Base-by-base conservation (phyloP, 2,113 vertebrate genomes). In the Neogobius melanostomus region DNA sequence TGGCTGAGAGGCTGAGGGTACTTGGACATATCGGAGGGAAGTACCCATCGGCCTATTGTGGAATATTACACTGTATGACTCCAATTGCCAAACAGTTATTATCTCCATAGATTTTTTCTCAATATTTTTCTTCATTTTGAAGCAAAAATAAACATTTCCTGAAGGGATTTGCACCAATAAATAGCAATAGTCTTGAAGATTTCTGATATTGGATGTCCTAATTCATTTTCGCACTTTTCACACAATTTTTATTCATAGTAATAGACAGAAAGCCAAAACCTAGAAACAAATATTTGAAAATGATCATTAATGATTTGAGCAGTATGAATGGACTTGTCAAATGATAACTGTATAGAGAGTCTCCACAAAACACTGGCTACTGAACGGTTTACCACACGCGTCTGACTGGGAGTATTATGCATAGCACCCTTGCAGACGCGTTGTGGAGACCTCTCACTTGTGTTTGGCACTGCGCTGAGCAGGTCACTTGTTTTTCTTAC, bases 401-500 rank as follows among this genome's bases (percentile, higher is more conserved):
- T 44, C 42, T 44, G 59, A 45, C 44, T 63, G 15, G 8, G n/a
- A 47, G 62, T 64, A 64, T 64, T 64, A 64, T 61, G 59, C 59
- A 44, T 61, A 42, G 44, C 46, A 45, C 44, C 62, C 62, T 21
- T 64, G 62, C 16, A 43, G 28, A 50, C 36, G 15, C n/a, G 14
- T 6, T 53, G 65, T 52, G 52, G 65, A 53, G 50, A 57, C 68
- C n/a, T 76, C 67, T 74, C 72, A 76, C 69, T 74, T 47, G 74
- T 53, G 68, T 64, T 67, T 75, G 61, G 63, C 64, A 75, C 66
- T 64, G 56, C 63, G 69, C 64, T 81, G 69, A 74, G 74, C 73
- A 48, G 85, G 70, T 83, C 83, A 82, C 77, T 83, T 72, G 12
- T 78, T 64, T 64, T 70, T 79, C 80, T 84, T 82, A 71, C 87